A percentile compares a stretch with the other conserved stretches of the same genome.
Evolutionary conservation across 2,888 invertebrate species (phyloP).

Genomic region (Drosophila sordidula): DNA sequence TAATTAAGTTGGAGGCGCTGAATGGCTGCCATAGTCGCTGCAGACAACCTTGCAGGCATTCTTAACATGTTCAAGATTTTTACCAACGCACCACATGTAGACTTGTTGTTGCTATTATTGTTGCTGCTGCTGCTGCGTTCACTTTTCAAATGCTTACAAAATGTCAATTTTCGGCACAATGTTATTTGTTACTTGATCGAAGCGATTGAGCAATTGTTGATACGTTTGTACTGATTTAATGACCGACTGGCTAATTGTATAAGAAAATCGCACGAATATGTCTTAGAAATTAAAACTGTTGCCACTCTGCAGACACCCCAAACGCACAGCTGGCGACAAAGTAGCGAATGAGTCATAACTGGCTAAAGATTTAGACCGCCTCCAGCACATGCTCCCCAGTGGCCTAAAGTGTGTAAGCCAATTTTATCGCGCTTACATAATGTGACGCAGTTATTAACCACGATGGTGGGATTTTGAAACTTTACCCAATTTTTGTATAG

Average conservation of each 20-base stretch:
- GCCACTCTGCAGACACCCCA: slow-evolving; percentile 55
- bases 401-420: slow-evolving; percentile 21
- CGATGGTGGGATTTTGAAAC: slow-evolving; percentile 11
- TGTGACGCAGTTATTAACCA: slow-evolving; percentile 30
- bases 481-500: slow-evolving; percentile 21
- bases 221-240: slow-evolving; percentile 57
- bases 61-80: slow-evolving; percentile 74
- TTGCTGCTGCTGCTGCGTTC: slow-evolving; percentile 55
- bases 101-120: slow-evolving; percentile 14
- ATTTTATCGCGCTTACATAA: slow-evolving; percentile 38
- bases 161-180: slow-evolving; percentile 72
- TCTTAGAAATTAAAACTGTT: slow-evolving; percentile 56
- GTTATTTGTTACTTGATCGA: slow-evolving; percentile 72
- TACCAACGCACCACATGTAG: slow-evolving; percentile 64
- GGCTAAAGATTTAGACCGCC: slow-evolving; percentile 26
- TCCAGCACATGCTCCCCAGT: slow-evolving; percentile 33
- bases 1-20: slow-evolving; percentile 69
- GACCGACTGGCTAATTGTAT: slow-evolving; percentile 55
- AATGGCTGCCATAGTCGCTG: slow-evolving; percentile 48
- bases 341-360: slow-evolving; percentile 52
- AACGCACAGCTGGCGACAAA: slow-evolving; percentile 60
- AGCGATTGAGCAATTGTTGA: slow-evolving; percentile 72
- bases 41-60: slow-evolving; percentile 73
- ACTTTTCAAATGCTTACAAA: slow-evolving; percentile 72
- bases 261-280: slow-evolving; percentile 36